A percentile compares a stretch with the other conserved stretches of the same genome.
These are phyloP conservation scores for Chalcis sispes DNA, from an alignment of 2,888 invertebrate genomes.

Conservation along the genomic window DNA sequence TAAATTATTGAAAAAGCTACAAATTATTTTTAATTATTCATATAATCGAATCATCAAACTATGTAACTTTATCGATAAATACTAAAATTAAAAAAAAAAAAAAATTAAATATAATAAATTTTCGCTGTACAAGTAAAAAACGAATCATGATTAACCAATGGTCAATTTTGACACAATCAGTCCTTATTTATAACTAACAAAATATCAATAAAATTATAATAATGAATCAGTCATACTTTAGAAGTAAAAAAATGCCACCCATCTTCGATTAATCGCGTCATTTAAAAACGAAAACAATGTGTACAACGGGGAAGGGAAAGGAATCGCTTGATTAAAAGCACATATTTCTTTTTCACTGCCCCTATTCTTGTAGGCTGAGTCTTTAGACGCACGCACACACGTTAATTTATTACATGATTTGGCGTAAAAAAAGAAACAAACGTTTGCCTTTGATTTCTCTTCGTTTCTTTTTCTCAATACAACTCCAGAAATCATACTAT, in stretches of 20 bases:
- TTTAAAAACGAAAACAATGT: slow-evolving; percentile 43
- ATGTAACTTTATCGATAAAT: too few species aligned
- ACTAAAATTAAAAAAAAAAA: too few species aligned
- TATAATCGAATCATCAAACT: too few species aligned
- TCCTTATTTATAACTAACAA: too few species aligned
- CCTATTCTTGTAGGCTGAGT: slow-evolving; percentile 26
- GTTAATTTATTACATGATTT: slow-evolving; percentile 35
- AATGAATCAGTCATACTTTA: too few species aligned
- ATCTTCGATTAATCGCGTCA: slow-evolving; percentile 34
- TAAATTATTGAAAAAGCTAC: too few species aligned
- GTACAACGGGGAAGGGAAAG: slow-evolving; percentile 31
- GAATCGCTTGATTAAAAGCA: slow-evolving; percentile 40
- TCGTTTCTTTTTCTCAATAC: slow-evolving; percentile 45
- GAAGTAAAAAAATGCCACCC: slow-evolving; percentile 46
- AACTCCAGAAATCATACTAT: slow-evolving; percentile 60
- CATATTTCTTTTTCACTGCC: slow-evolving; percentile 26
- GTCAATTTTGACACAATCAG: not conserved
- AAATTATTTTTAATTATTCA: too few species aligned
- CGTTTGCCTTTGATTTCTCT: slow-evolving; percentile 55
- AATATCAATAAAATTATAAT: too few species aligned
- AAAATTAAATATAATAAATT: too few species aligned
- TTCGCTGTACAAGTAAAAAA: not conserved
- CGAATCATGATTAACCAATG: not conserved
- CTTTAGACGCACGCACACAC: slow-evolving; percentile 27
- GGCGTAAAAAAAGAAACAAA: slow-evolving; percentile 60